Percentiles rank a stretch among this genome's conserved stretches.
These are phyloP conservation scores for Neogobius melanostomus DNA, from an alignment of 2,113 vertebrate genomes.

Conservation along the genomic window DNA sequence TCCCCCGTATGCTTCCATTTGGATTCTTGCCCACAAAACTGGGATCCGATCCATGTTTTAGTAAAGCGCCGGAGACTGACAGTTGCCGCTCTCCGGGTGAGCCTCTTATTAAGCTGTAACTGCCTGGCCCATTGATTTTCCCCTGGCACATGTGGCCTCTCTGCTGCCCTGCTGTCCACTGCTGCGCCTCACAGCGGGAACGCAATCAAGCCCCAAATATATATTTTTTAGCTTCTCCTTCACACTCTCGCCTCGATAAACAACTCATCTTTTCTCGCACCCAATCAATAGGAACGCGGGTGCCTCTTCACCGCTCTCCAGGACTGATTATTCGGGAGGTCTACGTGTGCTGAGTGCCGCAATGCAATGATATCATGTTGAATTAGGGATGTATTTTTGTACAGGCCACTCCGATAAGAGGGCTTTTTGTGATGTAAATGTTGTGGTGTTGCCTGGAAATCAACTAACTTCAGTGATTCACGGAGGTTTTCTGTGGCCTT, in stretches of 20 bases:
- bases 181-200: conserved; percentile 40
- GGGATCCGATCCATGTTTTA: not conserved
- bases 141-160: conserved; percentile 43
- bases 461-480: too few relatives aligned
- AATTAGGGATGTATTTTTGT: conserved; percentile 28
- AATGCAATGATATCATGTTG: conserved; percentile 43
- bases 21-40: not conserved
- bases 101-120: conserved; percentile 38
- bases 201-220: conserved; percentile 68
- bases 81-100: conserved; percentile 29
- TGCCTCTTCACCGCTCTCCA: conserved; percentile 57
- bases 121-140: conserved; percentile 64
- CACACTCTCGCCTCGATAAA: conserved; percentile 66
- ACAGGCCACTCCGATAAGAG: not conserved
- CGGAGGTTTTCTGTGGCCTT: too few relatives aligned
- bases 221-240: conserved; percentile 49
- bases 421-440: not conserved
- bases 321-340: conserved; percentile 67
- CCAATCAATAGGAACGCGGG: conserved; percentile 67
- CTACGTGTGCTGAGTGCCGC: conserved; percentile 50
- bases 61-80: conserved; percentile 1
- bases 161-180: conserved; percentile 52
- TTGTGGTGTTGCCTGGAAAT: too few relatives aligned
- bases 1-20: not conserved
- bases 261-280: conserved; percentile 63